These are phyloP conservation scores for Xenops minutus DNA, from an alignment of 2,797 vertebrate species.

Conservation along the genomic window DNA sequence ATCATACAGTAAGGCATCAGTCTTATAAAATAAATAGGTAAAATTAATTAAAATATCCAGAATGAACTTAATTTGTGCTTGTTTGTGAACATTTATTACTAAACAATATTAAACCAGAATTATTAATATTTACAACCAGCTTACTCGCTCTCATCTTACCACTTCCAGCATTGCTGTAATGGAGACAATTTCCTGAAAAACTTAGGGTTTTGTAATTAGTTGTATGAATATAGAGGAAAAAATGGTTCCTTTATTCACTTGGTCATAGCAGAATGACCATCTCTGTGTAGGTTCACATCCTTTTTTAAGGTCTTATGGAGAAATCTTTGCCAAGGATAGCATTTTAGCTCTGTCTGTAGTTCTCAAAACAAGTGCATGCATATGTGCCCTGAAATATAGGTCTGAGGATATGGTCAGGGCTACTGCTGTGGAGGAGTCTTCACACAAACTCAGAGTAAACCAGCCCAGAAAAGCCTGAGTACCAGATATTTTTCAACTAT, in stretches of 20 bases:
- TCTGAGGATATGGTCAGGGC: neutral
- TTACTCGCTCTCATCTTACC: neutral
- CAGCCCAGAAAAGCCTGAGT: neutral
- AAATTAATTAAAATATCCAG: neutral
- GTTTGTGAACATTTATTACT: neutral
- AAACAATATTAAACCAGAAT: neutral
- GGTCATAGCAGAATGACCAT: fast-evolving
- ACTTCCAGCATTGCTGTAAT: neutral
- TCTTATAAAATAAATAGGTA: neutral
- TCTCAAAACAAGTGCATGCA: neutral
- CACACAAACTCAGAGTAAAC: neutral
- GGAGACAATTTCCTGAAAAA: neutral
- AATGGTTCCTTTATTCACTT: neutral
- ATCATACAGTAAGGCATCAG: neutral
- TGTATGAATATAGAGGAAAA: neutral
- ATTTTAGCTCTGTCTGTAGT: neutral
- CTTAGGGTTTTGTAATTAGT: neutral
- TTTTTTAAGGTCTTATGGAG: neutral
- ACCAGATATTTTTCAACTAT: neutral
- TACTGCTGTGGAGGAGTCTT: neutral
- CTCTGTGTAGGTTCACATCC: fast-evolving
- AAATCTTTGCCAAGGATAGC: neutral
- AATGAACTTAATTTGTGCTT: neutral
- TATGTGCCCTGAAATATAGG: fast-evolving
- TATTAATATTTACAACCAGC: neutral